Evolutionary conservation across 2,888 invertebrate species (phyloP), one percentile per base, ranked within the genome.

Genomic region (Xestia xanthographa): DNA sequence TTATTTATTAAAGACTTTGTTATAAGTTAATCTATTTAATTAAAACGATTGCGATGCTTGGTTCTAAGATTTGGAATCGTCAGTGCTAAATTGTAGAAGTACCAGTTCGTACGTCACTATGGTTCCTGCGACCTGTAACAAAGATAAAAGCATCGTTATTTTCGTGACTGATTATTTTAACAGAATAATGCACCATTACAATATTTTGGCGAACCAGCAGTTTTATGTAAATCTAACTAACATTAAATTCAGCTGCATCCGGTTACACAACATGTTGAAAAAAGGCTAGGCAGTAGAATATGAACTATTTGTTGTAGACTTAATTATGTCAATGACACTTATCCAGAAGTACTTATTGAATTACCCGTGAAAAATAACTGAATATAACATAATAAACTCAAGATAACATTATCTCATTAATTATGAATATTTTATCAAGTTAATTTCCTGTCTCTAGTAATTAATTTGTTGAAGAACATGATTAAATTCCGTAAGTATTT

Each of bases 71-170:
- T 50, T 79, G 73, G 22, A 43, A 43, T 86, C 80, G 12, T 84
- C 80, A 43, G 63, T 87, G 43, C 86, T 90, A 34, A 94, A 92
- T 76, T 95, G 95, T 5, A 95, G 81, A 11, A 95, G 85, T 0
- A 95, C 95, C 4, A 95, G 80, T 69, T 95, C 95, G 62, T 95
- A 95, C 0, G 95, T 95, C 3, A 94, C 89, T 70, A 95, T 91
- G 0, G 94, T 93, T 14, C 93, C 93, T 0, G 92, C 92, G 0
- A 95, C 88, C 95, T 95, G 92, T 12, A 90, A 92, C 72, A 73
- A 68, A 56, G 3, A 70, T 1, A 63, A 14, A 41, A 17, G 14
- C 41, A 63, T 26, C 17, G n/a, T 22, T 63, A 63, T 38, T 34
- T 34, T 34, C 5, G 5, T 38, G 8, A 17, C 3, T 58, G 29